phyloP scores from a whole-genome alignment of 2,113 vertebrate genomes.

The Corythoichthys haematopterus region DNA sequence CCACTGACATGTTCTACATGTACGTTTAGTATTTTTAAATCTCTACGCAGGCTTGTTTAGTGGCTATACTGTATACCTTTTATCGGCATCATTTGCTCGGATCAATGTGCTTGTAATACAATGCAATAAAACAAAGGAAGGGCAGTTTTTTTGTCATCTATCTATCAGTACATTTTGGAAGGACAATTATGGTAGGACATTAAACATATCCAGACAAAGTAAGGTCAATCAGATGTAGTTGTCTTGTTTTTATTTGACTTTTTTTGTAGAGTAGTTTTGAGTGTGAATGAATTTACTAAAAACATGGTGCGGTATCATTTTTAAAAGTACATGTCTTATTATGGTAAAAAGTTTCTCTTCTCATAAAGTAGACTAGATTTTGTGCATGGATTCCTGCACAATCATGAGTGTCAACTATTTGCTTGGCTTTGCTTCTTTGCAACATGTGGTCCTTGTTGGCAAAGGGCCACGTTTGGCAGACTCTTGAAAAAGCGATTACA shows the following conservation, averaged over 20 bases:
- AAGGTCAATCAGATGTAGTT: not conserved
- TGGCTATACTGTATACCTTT: not conserved
- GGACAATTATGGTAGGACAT: not conserved
- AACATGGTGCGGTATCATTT: not conserved
- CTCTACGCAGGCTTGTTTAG: not conserved
- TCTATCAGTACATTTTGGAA: not conserved
- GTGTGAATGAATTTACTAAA: not conserved
- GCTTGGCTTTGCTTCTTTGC: slow-evolving; percentile 69
- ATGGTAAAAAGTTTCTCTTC: not conserved
- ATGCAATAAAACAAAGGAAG: not conserved
- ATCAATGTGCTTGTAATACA: not conserved
- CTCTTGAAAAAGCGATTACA: slow-evolving; percentile 83
- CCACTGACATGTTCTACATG: not conserved
- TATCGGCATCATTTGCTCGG: not conserved
- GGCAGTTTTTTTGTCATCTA: not conserved
- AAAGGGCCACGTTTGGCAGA: slow-evolving; percentile 80
- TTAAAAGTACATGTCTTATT: not conserved
- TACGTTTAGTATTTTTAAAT: not conserved
- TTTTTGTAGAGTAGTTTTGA: not conserved
- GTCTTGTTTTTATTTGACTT: no score
- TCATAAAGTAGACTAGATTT: not conserved
- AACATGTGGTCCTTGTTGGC: slow-evolving; percentile 76
- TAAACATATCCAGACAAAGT: not conserved
- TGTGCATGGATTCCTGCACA: not conserved
- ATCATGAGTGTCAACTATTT: slow-evolving; percentile 24